Conservation (phyloP, 1,140 invertebrate genomes). For the Lasaia peninsularis region DNA sequence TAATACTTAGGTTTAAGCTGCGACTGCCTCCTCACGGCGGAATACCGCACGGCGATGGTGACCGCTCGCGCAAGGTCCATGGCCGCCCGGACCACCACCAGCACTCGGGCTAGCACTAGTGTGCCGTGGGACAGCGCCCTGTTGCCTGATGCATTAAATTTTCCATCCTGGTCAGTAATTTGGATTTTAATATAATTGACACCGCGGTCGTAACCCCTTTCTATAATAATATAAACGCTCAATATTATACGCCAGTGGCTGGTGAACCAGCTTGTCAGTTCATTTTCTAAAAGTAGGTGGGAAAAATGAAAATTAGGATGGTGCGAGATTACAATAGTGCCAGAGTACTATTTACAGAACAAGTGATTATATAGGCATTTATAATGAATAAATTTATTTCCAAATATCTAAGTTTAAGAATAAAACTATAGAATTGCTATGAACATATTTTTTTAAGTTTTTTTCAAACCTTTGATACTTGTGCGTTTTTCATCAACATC, state of each 20-base stretch:
- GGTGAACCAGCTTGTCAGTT: too few species aligned
- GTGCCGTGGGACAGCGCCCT: constrained; percentile 94
- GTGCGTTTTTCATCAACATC: constrained; percentile 96
- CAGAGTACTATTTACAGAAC: too few species aligned
- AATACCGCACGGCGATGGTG: constrained; percentile 92
- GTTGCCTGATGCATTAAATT: constrained; percentile 89
- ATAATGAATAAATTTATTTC: too few species aligned
- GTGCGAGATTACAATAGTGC: too few species aligned
- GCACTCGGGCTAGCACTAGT: constrained; percentile 94
- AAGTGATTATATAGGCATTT: too few species aligned
- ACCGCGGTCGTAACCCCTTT: too few species aligned
- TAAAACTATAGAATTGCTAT: not conserved
- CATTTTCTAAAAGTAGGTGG: too few species aligned
- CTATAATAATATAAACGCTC: too few species aligned
- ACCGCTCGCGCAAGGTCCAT: constrained; percentile 86
- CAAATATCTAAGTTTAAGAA: too few species aligned
- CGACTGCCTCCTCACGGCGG: constrained; percentile 91
- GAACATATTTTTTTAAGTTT: too few species aligned
- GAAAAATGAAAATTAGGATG: too few species aligned
- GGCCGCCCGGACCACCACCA: constrained; percentile 84
- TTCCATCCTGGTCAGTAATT: constrained; percentile 83
- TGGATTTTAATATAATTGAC: not conserved
- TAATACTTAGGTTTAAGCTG: constrained; percentile 86
- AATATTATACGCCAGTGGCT: too few species aligned
- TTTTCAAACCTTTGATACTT: constrained; percentile 83